These are phyloP conservation scores for Nylanderia fulva DNA, from an alignment of 1,140 invertebrate genomes.

Conservation along the genomic window DNA sequence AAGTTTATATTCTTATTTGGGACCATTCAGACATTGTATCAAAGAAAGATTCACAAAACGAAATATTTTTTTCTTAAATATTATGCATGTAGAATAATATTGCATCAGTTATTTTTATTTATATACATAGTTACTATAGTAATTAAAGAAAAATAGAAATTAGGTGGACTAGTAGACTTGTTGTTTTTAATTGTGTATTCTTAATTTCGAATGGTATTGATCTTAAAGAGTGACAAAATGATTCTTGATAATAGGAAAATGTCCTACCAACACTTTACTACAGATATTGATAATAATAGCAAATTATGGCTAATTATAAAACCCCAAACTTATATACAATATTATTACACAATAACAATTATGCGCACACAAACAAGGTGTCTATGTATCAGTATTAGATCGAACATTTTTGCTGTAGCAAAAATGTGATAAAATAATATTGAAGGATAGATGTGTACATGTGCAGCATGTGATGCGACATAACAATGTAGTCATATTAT, in stretches of 20 bases:
- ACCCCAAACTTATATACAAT: slow-evolving; percentile 33
- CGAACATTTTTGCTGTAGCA: neutral
- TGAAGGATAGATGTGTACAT: neutral
- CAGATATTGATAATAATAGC: slow-evolving; percentile 12
- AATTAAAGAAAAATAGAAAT: no score
- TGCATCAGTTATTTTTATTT: neutral
- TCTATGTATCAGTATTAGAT: slow-evolving; percentile 16
- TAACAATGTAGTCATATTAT: neutral
- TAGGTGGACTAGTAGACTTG: slow-evolving; percentile 2
- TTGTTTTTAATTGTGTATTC: slow-evolving; percentile 5
- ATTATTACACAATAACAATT: slow-evolving; percentile 33
- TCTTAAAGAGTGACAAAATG: neutral
- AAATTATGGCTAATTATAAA: slow-evolving; percentile 64
- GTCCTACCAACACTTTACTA: neutral
- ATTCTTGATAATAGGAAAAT: slow-evolving; percentile 9
- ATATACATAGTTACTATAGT: neutral
- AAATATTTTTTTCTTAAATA: slow-evolving; percentile 3
- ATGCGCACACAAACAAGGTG: slow-evolving; percentile 21
- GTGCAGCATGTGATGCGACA: slow-evolving; percentile 21
- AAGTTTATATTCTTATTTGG: slow-evolving; percentile 55
- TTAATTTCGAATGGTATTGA: slow-evolving; percentile 24
- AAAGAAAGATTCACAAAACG: slow-evolving; percentile 4
- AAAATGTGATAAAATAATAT: slow-evolving; percentile 16
- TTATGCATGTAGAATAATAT: neutral
- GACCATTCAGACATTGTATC: slow-evolving; percentile 43